These are phyloP conservation scores for Centruroides sculpturatus DNA, from an alignment of 1,140 invertebrate species.

Conservation along the genomic window DNA sequence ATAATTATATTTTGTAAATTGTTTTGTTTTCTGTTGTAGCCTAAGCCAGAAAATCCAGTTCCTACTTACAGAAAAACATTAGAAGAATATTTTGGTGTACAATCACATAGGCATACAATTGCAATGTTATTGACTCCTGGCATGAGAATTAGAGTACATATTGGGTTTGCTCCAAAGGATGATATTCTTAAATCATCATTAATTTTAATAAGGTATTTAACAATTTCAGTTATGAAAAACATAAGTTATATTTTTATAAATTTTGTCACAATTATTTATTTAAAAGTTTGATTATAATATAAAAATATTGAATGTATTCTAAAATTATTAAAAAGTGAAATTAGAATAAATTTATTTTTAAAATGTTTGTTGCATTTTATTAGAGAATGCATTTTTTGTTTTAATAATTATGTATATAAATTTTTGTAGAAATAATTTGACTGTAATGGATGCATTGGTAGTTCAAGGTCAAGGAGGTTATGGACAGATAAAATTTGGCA, in stretches of 20 bases:
- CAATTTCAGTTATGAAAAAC: background rate
- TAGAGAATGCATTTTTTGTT: background rate
- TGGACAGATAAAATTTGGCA: slow-evolving; percentile 81
- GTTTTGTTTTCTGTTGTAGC: slow-evolving; percentile 3
- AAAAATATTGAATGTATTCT: too few species aligned
- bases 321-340: too few species aligned
- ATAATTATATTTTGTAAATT: background rate
- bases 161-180: slow-evolving; percentile 38
- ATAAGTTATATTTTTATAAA: too few species aligned
- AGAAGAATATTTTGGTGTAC: slow-evolving; percentile 31
- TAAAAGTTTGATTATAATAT: too few species aligned
- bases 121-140: slow-evolving; percentile 35
- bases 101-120: slow-evolving; percentile 30
- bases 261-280: too few species aligned
- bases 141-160: slow-evolving; percentile 31
- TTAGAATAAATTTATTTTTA: too few species aligned
- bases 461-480: slow-evolving; percentile 65
- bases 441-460: slow-evolving; percentile 69
- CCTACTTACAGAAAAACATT: slow-evolving; percentile 30
- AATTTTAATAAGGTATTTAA: slow-evolving; percentile 33
- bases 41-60: slow-evolving; percentile 24
- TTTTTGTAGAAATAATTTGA: slow-evolving; percentile 70
- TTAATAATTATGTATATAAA: background rate
- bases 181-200: slow-evolving; percentile 34
- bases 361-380: too few species aligned